These are phyloP conservation scores for Mimachlamys varia DNA, from an alignment of 2,888 invertebrate species.

Conservation along the genomic window DNA sequence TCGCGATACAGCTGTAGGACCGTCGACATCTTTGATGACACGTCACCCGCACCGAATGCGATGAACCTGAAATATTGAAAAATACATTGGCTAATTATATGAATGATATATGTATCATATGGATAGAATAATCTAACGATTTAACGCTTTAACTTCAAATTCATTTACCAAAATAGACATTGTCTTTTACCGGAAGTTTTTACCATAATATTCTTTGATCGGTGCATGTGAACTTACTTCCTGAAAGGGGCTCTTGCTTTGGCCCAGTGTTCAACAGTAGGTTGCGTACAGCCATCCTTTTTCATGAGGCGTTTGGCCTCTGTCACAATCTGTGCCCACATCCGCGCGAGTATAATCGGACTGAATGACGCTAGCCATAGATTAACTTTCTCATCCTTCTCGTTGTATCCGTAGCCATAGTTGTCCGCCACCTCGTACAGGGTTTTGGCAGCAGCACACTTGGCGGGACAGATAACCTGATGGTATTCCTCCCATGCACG, in stretches of 20 bases:
- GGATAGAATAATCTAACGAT: no score
- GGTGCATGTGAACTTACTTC: slow-evolving; percentile 68
- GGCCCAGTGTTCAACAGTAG: slow-evolving; percentile 73
- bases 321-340: slow-evolving; percentile 71
- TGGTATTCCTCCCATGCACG: slow-evolving; percentile 89
- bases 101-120: no score
- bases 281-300: slow-evolving; percentile 56
- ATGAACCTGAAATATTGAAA: slow-evolving; percentile 68
- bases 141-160: no score
- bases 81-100: background rate
- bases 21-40: slow-evolving; percentile 66
- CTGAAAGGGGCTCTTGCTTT: slow-evolving; percentile 72
- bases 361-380: slow-evolving; percentile 72
- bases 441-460: slow-evolving; percentile 59
- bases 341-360: slow-evolving; percentile 70
- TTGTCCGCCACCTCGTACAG: slow-evolving; percentile 68
- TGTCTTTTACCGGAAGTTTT: no score
- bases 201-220: background rate
- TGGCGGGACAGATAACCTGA: slow-evolving; percentile 86
- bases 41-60: slow-evolving; percentile 67
- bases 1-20: slow-evolving; percentile 65
- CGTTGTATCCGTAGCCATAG: slow-evolving; percentile 61
- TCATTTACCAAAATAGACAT: no score
- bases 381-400: slow-evolving; percentile 61
- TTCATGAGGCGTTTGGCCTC: slow-evolving; percentile 69